Conservation (phyloP, 2,888 invertebrate genomes). For the Philereme transversata region DNA sequence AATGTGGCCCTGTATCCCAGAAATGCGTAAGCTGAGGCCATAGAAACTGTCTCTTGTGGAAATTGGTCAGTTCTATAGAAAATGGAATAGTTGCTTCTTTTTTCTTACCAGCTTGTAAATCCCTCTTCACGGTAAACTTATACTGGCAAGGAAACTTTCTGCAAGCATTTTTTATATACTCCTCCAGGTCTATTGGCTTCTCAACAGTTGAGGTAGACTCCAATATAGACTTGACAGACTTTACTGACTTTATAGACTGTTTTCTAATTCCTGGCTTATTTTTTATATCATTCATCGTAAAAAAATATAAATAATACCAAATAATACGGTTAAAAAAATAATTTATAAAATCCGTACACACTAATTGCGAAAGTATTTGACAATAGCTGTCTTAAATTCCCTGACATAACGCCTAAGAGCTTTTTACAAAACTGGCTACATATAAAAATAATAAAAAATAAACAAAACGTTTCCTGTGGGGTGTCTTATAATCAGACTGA, state of each 20-base stretch:
- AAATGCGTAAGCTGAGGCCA: no score
- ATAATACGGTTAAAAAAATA: slow-evolving; percentile 15
- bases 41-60: no score
- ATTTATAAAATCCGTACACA: slow-evolving; percentile 2
- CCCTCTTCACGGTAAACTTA: slow-evolving; percentile 43
- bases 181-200: slow-evolving; percentile 40
- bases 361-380: not conserved
- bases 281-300: slow-evolving; percentile 16
- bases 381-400: no score
- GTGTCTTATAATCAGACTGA: no score
- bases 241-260: slow-evolving; percentile 36
- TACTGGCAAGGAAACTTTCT: slow-evolving; percentile 45
- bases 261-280: slow-evolving; percentile 6
- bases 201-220: slow-evolving; percentile 22
- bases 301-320: slow-evolving; percentile 16
- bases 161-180: slow-evolving; percentile 39
- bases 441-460: no score
- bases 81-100: not conserved
- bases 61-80: no score
- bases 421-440: not conserved
- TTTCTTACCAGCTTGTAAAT: slow-evolving; percentile 38
- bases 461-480: no score
- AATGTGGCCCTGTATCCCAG: no score
- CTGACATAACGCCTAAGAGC: no score
- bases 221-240: slow-evolving; percentile 31